A percentile compares a stretch with the other conserved stretches of the same genome.
phyloP scores from a whole-genome alignment of 2,113 vertebrate genomes.

The Hyaena hyaena region DNA sequence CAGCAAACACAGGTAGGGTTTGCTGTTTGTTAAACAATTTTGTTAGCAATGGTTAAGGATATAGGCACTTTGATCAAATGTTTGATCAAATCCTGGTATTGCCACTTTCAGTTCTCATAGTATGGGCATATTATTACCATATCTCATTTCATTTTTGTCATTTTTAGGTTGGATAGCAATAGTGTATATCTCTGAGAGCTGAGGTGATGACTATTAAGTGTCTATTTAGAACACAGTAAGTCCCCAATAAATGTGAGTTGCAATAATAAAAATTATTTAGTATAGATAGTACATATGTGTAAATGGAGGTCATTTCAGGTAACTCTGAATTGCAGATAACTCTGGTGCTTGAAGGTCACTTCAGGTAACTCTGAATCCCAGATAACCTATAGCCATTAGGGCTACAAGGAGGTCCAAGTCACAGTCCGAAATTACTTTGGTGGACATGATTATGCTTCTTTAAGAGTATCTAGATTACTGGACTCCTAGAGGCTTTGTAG shows the following conservation, averaged over 20 bases:
- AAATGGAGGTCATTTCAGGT: neutral
- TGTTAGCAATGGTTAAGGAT: neutral
- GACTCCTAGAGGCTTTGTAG: neutral
- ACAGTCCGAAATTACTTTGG: neutral
- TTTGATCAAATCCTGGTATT: neutral
- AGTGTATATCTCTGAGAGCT: neutral
- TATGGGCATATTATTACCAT: neutral
- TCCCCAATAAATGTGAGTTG: neutral
- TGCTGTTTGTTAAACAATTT: neutral
- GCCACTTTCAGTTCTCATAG: neutral
- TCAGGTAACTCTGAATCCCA: neutral
- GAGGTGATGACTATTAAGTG: neutral
- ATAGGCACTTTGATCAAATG: neutral
- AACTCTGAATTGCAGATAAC: neutral
- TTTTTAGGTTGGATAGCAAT: neutral
- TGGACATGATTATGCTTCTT: neutral
- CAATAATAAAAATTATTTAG: neutral
- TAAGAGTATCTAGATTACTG: neutral
- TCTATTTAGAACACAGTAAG: neutral
- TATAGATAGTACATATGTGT: neutral
- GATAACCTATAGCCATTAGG: neutral
- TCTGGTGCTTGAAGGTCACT: neutral
- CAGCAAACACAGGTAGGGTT: neutral
- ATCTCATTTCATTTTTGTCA: neutral
- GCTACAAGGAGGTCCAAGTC: neutral